Base-by-base conservation (phyloP, 2,797 vertebrate species). In the Scomberomorus guttatus region DNA sequence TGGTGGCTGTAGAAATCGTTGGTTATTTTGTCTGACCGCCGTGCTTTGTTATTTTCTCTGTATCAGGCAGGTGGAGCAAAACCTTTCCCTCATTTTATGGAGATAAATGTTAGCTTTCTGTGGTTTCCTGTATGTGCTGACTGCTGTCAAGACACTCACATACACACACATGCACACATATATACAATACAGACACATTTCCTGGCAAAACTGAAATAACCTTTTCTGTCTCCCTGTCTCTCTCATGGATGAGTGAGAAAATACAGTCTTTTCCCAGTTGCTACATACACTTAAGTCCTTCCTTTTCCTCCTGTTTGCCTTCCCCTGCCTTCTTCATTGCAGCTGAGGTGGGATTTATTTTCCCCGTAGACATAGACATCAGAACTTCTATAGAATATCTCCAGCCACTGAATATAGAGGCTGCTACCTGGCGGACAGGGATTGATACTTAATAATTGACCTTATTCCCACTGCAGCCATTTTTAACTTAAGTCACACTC, bases 81-180 rank as follows among this genome's bases (percentile, higher is more conserved):
- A 82, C 72, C 85, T 85, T 88, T 81, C 79, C 82, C 87, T 90
- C 83, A 78, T 87, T 91, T 92, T 90, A 88, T 90, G 81, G 88
- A 88, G 89, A 94, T 88, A 94, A 94, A 94, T 94, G 93, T 94
- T 95, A 91, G 93, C 85, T 90, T 92, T 93, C 86, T 89, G 92
- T 91, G 91, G 87, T 92, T 92, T 90, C 82, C 91, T 90, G 80
- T 88, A 92, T 88, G 90, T 73, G 67, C 88, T 73, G 74, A 81
- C 77, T 85, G 81, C 86, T 85, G 79, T 83, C 76, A 82, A 87
- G 75, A 80, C 79, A 60, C 71, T 37, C 76, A 75, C 76, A 27
- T 51, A 17, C 66, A 66, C 67, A 67, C 58, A 39, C 29, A 57
- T 44, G 55, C 67, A 74, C 66, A 54, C 29, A 42, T 15, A 67